Evolutionary conservation across 2,888 invertebrate species (phyloP).

Genomic region (Neocrepidodera transversa): DNA sequence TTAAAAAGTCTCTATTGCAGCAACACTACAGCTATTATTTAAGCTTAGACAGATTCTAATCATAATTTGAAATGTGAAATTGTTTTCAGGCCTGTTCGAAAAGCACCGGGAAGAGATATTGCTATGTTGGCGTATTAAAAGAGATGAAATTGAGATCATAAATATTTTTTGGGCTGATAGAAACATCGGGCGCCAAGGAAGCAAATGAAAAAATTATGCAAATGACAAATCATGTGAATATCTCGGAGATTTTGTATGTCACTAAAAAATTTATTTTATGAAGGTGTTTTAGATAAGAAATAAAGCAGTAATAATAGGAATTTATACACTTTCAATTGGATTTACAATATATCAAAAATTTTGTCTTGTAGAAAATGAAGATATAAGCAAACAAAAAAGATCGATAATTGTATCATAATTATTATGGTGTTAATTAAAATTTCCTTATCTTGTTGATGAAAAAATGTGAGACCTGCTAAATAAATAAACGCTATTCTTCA

Average conservation of each 20-base stretch:
- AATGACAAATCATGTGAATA: slow-evolving; percentile 26
- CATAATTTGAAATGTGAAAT: slow-evolving; percentile 21
- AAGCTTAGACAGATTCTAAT: slow-evolving; percentile 11
- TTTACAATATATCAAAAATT: too few species aligned
- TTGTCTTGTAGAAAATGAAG: too few species aligned
- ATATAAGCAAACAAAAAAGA: too few species aligned
- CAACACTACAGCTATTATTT: too few species aligned
- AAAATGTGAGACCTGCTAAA: too few species aligned
- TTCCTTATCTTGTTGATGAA: too few species aligned
- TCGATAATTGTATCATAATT: too few species aligned
- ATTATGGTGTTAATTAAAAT: too few species aligned
- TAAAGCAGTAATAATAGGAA: too few species aligned
- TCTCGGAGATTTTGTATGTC: slow-evolving; percentile 19
- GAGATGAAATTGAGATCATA: slow-evolving; percentile 26
- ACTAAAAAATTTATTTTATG: slow-evolving; percentile 19
- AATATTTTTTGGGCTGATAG: slow-evolving; percentile 25
- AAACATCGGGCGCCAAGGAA: slow-evolving; percentile 12
- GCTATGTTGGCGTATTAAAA: slow-evolving; percentile 28
- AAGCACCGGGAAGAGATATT: slow-evolving; percentile 13
- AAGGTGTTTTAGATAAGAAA: slow-evolving; percentile 12
- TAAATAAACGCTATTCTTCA: too few species aligned
- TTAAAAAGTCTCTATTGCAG: too few species aligned
- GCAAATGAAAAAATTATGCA: slow-evolving; percentile 30
- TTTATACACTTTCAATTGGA: too few species aligned
- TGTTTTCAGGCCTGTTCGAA: slow-evolving; percentile 4